Evolutionary conservation across 2,888 invertebrate genomes (phyloP).

Genomic region (Smittia aterrima): DNA sequence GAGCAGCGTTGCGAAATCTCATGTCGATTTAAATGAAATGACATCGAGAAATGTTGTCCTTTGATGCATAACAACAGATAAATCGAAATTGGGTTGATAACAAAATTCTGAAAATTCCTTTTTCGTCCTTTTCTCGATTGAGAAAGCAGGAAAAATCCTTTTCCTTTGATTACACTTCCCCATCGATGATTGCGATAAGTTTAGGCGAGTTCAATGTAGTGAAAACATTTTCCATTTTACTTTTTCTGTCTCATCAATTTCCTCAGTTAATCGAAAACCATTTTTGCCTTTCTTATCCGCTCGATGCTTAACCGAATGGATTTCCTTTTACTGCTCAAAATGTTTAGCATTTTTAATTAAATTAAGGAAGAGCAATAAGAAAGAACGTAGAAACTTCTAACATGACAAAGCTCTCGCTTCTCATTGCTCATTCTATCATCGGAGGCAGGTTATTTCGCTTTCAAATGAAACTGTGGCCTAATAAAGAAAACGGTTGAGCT

Average conservation of each 20-base stretch:
- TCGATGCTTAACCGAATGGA: neutral
- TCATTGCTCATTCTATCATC: neutral
- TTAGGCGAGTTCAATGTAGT: neutral
- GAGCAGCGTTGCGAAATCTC: no score
- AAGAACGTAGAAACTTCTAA: neutral
- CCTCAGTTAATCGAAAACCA: neutral
- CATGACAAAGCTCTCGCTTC: neutral
- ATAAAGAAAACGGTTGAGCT: conserved; percentile 17
- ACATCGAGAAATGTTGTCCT: neutral
- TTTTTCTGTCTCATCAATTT: neutral
- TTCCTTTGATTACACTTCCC: neutral
- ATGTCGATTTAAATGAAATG: no score
- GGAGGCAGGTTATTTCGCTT: neutral
- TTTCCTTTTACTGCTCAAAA: neutral
- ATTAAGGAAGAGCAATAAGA: neutral
- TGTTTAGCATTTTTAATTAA: neutral
- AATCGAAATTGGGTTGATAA: neutral
- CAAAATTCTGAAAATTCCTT: neutral
- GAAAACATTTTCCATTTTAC: no score
- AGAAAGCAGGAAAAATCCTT: neutral
- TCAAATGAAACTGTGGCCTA: conserved; percentile 18
- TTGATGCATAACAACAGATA: neutral
- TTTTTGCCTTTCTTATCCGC: neutral
- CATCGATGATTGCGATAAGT: neutral
- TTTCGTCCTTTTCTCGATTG: neutral